Evolutionary conservation across 1,140 invertebrate species (phyloP).

Genomic region (Euborellia annulipes): DNA sequence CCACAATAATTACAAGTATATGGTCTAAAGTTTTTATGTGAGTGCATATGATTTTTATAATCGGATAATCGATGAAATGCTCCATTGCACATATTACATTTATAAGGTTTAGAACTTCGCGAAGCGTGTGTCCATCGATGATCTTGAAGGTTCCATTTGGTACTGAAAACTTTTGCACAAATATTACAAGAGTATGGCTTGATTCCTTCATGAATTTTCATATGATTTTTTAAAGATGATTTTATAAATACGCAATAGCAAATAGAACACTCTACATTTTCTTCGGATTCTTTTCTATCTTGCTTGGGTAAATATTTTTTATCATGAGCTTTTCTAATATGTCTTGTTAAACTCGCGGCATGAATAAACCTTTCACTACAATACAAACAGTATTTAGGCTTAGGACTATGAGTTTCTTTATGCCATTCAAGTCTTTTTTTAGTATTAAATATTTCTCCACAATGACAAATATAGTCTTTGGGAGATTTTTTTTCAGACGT

Average conservation of each 20-base stretch:
- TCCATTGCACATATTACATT: constrained; percentile 66
- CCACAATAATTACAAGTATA: constrained; percentile 89
- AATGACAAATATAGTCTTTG: constrained; percentile 65
- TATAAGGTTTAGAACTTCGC: constrained; percentile 65
- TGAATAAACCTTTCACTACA: constrained; percentile 75
- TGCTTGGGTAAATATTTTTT: constrained; percentile 49
- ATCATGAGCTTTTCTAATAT: constrained; percentile 67
- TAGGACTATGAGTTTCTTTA: constrained; percentile 63
- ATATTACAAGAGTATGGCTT: constrained; percentile 61
- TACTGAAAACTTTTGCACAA: constrained; percentile 70
- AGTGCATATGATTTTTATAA: constrained; percentile 67
- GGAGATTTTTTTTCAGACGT: constrained; percentile 45
- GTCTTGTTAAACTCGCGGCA: constrained; percentile 59
- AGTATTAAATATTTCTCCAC: constrained; percentile 64
- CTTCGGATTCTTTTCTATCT: constrained; percentile 34
- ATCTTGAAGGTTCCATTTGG: constrained; percentile 75
- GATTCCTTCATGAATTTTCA: constrained; percentile 56
- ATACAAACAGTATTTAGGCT: constrained; percentile 65
- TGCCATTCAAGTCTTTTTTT: constrained; percentile 71
- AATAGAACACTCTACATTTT: constrained; percentile 62
- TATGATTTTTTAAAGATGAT: constrained; percentile 61
- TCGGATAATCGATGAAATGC: constrained; percentile 65
- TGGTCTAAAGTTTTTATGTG: constrained; percentile 59
- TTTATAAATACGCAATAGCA: constrained; percentile 64
- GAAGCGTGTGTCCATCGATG: constrained; percentile 81